Evolutionary conservation across 2,113 vertebrate species (phyloP), one percentile per base, ranked within the genome.

Genomic region (Oreochromis niloticus): DNA sequence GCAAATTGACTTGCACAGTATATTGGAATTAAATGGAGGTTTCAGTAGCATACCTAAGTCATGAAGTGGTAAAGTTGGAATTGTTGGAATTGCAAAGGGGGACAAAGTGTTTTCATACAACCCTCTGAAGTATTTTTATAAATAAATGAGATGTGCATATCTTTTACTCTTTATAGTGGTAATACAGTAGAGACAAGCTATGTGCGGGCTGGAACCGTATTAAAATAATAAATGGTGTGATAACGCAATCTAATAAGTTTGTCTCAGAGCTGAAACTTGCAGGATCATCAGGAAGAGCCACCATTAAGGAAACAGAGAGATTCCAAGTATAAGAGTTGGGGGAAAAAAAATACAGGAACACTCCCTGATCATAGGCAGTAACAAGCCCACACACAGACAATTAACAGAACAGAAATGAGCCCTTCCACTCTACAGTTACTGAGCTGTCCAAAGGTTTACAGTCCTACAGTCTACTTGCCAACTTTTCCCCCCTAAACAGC

Each of bases 401-500:
- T 68, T 30, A 81, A 52, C 63, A 81, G 19, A 50, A 84, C 32
- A 56, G 10, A 83, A 39, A 73, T 22, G 0, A 87, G 52, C 80
- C 52, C 50, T 68, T 78, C 83, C 30, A 41, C 46, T 32, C 85
- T 89, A 3, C 61, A 56, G 86, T 87, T 83, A 63, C 36, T 10
- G 4, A 85, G 66, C 75, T 78, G 85, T 88, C 34, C 88, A 90
- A 94, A 93, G 88, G 71, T 93, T 94, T 90, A 91, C 88, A 82
- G 82, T 68, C 68, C 6, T 91, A 91, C 85, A 82, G 82, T 61
- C 68, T 10, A 43, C 36, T 91, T 84, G 50, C 48, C 46, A 79
- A 85, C 78, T 63, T 68, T 82, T 59, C 52, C 68, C 68, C 22
- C 41, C 22, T 75, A 81, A 63, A 71, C 22, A 57, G 68, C 78